Evolutionary conservation across 2,113 vertebrate species (phyloP), one percentile per base, ranked within the genome.

Genomic region (Saguinus midas): DNA sequence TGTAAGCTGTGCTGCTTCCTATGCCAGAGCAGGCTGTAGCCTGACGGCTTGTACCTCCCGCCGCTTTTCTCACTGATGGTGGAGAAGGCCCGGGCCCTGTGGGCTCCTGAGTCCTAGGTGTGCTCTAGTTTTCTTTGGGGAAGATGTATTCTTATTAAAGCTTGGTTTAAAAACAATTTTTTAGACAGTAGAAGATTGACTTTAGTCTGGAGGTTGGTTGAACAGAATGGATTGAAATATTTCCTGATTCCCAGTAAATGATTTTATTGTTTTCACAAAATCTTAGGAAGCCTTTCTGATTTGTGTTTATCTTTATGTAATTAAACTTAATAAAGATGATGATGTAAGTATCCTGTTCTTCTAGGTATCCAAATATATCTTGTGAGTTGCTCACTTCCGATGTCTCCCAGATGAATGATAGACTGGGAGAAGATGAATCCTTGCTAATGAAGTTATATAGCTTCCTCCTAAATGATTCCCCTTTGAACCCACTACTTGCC

Each of bases 341-440:
- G 92, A 97, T 43, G 4, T 14, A 7, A 76, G 55, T 89, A 9
- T 95, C 91, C 89, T 61, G 0, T 61, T 97, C 93, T 97, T 97
- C 48, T 86, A 99, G 99, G 97, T 99, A 99, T 89, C 99, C 99
- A 96, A 99, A 99, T 98, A 99, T 99, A 99, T 99, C 99, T 0
- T 99, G 99, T 98, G 99, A 99, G 98, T 99, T 99, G 97, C 99
- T 99, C 79, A 99, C 99, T 37, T 99, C 99, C 68, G 99, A 99
- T 95, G 99, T 99, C 91, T 99, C 99, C 78, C 99, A 99, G 98
- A 99, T 99, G 97, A 99, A 99, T 32, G 99, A 99, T 96, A 98
- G 99, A 93, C 98, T 99, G 98, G 99, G 99, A 94, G 99, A 99
- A 98, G 99, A 99, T 97, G 99, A 99, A 86, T 99, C 99, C 97